Evolutionary conservation across 2,888 invertebrate species (phyloP).

Genomic region (Amblyteles armatorius): DNA sequence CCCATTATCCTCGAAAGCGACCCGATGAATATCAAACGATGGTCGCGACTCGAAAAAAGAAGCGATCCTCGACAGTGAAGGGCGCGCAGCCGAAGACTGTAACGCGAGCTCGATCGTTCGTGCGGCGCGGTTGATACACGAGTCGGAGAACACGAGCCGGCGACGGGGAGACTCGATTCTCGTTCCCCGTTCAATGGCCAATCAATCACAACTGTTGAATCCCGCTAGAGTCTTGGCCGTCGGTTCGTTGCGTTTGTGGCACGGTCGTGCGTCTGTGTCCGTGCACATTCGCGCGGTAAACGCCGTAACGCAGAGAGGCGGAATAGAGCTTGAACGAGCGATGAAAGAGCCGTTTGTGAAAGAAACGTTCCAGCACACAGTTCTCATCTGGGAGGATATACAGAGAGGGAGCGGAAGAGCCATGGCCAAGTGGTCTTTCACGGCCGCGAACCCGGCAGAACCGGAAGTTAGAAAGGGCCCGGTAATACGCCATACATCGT

Average conservation of each 20-base stretch:
- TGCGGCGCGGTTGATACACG: slow-evolving; percentile 5
- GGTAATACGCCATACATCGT: slow-evolving; percentile 30
- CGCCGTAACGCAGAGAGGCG: slow-evolving; percentile 10
- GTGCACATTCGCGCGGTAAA: slow-evolving; percentile 13
- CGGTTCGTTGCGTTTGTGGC: neutral
- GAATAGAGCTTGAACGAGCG: slow-evolving; percentile 53
- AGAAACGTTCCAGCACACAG: slow-evolving; percentile 39
- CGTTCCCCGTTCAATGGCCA: slow-evolving; percentile 60
- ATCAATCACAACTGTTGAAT: slow-evolving; percentile 68
- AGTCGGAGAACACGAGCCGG: slow-evolving; percentile 3
- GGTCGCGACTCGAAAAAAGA: neutral
- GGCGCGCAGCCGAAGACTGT: slow-evolving; percentile 2
- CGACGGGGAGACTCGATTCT: slow-evolving; percentile 42
- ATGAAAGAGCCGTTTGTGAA: slow-evolving; percentile 56
- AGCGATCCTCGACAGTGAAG: neutral
- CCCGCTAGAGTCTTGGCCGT: slow-evolving; percentile 25
- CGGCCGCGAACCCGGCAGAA: slow-evolving; percentile 39
- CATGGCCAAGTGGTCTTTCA: slow-evolving; percentile 52
- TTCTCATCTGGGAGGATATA: slow-evolving; percentile 7
- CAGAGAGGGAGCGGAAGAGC: slow-evolving; percentile 4
- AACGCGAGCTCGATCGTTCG: slow-evolving; percentile 4
- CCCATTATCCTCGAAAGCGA: neutral
- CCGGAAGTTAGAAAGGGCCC: slow-evolving; percentile 51
- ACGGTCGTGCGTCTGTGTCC: neutral
- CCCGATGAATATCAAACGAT: neutral